Evolutionary conservation across 2,797 vertebrate species (phyloP).

Genomic region (Anolis apletophallus): DNA sequence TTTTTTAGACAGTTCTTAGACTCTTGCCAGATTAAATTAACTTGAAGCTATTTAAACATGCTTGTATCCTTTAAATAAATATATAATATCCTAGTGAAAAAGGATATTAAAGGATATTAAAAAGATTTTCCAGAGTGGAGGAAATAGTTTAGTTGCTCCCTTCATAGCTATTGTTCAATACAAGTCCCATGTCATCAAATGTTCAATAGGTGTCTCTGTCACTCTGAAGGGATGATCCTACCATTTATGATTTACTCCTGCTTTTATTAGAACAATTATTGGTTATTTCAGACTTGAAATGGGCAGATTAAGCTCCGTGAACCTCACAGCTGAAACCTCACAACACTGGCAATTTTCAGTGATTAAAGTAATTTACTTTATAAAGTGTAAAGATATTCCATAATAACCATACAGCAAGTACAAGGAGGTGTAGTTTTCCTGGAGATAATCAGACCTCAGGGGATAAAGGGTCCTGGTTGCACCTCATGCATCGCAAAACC

Average conservation of each 20-base stretch:
- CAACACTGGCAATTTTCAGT: slow-evolving; percentile 65
- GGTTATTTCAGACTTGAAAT: slow-evolving; percentile 73
- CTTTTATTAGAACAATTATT: slow-evolving; percentile 79
- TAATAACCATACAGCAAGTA: slow-evolving; percentile 73
- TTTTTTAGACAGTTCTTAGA: slow-evolving; percentile 57
- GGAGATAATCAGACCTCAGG: slow-evolving; percentile 81
- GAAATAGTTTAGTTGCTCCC: slow-evolving; percentile 36
- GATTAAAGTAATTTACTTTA: slow-evolving; percentile 74
- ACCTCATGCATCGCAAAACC: slow-evolving; percentile 73
- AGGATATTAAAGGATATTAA: neutral
- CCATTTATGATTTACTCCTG: slow-evolving; percentile 74
- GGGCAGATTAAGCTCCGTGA: slow-evolving; percentile 63
- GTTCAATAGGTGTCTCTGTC: slow-evolving; percentile 63
- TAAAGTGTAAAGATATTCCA: slow-evolving; percentile 74
- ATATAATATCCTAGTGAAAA: slow-evolving; percentile 45
- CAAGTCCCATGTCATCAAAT: slow-evolving; percentile 66
- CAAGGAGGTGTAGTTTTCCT: slow-evolving; percentile 76
- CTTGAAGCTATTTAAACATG: slow-evolving; percentile 53
- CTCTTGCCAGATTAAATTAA: slow-evolving; percentile 60
- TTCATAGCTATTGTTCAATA: slow-evolving; percentile 58
- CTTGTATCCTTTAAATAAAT: slow-evolving; percentile 58
- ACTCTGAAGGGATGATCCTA: slow-evolving; percentile 68
- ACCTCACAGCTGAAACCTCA: slow-evolving; percentile 68
- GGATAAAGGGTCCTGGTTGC: slow-evolving; percentile 74
- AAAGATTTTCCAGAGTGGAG: slow-evolving; percentile 47